These are phyloP conservation scores for Bugula neritina DNA, from an alignment of 2,888 invertebrate species.

Conservation along the genomic window DNA sequence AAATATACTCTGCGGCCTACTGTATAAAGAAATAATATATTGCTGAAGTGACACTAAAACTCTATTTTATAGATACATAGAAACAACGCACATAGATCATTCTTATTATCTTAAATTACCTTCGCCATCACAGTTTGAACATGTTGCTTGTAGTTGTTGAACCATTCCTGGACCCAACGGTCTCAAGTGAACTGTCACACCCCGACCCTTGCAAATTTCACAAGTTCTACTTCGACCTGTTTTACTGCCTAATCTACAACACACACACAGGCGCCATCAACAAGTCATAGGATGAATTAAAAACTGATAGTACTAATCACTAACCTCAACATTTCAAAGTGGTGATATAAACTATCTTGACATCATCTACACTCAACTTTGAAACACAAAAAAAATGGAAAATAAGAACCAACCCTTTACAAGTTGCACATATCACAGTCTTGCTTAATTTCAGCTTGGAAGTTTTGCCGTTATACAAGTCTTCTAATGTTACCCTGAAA, in stretches of 20 bases:
- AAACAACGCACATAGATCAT: not conserved
- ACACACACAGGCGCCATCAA: not conserved
- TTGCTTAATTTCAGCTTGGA: slow-evolving; percentile 74
- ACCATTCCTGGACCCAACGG: slow-evolving; percentile 65
- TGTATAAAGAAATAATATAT: not conserved
- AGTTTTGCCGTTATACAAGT: slow-evolving; percentile 82
- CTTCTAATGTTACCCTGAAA: slow-evolving; percentile 75
- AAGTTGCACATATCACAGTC: slow-evolving; percentile 71
- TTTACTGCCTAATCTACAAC: slow-evolving; percentile 62
- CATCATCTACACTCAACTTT: too few relatives aligned
- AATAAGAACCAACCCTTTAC: slow-evolving; percentile 62
- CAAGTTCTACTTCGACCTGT: slow-evolving; percentile 64
- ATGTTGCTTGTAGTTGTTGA: slow-evolving; percentile 56
- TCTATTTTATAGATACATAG: not conserved
- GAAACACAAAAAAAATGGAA: too few relatives aligned
- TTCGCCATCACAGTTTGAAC: slow-evolving; percentile 58
- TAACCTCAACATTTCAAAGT: too few relatives aligned
- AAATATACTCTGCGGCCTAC: not conserved
- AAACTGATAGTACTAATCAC: too few relatives aligned
- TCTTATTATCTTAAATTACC: too few relatives aligned
- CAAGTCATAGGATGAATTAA: too few relatives aligned
- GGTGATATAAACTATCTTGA: too few relatives aligned
- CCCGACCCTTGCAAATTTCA: slow-evolving; percentile 70
- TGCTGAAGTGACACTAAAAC: too few relatives aligned
- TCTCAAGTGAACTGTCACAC: slow-evolving; percentile 68